A percentile compares a stretch with the other conserved stretches of the same genome.
phyloP scores from a whole-genome alignment of 2,888 invertebrate species.

The Synanthedon tipuliformis region DNA sequence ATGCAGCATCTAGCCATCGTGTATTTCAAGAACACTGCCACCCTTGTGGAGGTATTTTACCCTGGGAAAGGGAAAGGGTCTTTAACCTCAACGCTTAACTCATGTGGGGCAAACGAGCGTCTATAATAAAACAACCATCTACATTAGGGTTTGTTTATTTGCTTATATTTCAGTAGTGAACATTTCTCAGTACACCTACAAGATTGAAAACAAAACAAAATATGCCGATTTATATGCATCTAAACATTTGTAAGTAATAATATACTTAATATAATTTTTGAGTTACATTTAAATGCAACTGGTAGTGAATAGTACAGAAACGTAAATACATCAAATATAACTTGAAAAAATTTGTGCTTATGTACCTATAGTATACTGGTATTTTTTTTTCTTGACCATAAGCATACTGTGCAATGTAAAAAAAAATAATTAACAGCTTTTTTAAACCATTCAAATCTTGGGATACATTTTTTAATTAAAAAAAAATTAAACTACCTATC shows the following conservation, averaged over 20 bases:
- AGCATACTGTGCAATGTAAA: constrained; percentile 12
- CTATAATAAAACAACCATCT: constrained; percentile 3
- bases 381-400: constrained; percentile 2
- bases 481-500: constrained; percentile 25
- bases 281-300: neutral
- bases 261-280: no score
- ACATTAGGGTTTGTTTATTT: constrained; percentile 22
- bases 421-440: constrained; percentile 20
- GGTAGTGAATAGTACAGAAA: constrained; percentile 1
- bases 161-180: constrained; percentile 7
- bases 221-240: constrained; percentile 3
- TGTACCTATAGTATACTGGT: constrained; percentile 9
- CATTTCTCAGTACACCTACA: constrained; percentile 14
- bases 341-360: constrained; percentile 38
- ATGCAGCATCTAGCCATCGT: no score
- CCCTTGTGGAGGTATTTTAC: no score
- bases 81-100: no score
- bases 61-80: no score
- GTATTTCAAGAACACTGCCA: no score
- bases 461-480: neutral
- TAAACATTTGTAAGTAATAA: neutral
- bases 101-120: neutral
- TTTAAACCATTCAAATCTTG: no score
- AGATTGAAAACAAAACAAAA: no score
- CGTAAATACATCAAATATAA: neutral